A percentile compares a stretch with the other conserved stretches of the same genome.
Conservation (phyloP, 1,140 invertebrate species). For the Pseudoatta argentina region DNA sequence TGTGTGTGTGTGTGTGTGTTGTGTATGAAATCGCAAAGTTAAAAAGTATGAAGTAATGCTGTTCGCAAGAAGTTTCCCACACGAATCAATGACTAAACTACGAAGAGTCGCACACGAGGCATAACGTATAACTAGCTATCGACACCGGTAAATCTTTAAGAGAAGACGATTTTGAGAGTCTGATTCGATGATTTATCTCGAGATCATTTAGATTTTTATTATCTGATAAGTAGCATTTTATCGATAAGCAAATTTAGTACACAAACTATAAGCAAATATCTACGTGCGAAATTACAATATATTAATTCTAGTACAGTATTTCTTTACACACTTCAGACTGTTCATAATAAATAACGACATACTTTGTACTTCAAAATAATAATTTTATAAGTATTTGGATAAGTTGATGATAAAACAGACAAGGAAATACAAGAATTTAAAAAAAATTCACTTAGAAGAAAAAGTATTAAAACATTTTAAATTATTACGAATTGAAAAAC, state of each 20-base stretch:
- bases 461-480: slow-evolving; percentile 18
- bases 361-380: neutral
- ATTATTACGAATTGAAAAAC: neutral
- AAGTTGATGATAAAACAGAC: too few relatives aligned
- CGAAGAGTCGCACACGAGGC: neutral
- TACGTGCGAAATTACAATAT: neutral
- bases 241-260: neutral
- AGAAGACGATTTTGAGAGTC: neutral
- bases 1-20: too few relatives aligned
- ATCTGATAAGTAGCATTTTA: neutral
- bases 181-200: neutral
- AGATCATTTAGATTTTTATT: neutral
- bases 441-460: neutral
- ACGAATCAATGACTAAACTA: slow-evolving; percentile 37
- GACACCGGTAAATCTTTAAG: neutral
- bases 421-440: neutral
- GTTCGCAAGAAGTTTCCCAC: slow-evolving; percentile 41
- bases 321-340: neutral
- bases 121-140: slow-evolving; percentile 7
- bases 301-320: neutral
- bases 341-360: neutral
- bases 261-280: too few relatives aligned
- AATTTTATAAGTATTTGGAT: neutral
- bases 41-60: slow-evolving; percentile 30
- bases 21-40: neutral